phyloP scores from a whole-genome alignment of 1,140 invertebrate species.

The Orussus abietinus region DNA sequence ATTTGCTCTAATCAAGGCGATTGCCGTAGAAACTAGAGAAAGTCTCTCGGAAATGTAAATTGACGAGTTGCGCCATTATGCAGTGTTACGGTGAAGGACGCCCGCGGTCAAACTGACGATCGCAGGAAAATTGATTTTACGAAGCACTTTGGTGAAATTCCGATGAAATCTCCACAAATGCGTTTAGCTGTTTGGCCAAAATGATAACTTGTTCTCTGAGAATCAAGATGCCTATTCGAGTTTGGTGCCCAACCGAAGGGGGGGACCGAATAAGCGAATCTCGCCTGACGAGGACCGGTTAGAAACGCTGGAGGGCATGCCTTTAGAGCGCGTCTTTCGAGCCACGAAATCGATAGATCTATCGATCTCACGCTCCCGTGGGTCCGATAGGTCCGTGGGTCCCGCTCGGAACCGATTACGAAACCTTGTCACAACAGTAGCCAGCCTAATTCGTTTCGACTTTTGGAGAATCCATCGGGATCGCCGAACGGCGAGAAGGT shows the following conservation, averaged over 20 bases:
- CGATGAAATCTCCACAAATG: too few species aligned
- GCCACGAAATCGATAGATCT: constrained; percentile 20
- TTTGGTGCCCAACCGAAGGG: constrained; percentile 6
- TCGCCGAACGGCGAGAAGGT: neutral
- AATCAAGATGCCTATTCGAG: neutral
- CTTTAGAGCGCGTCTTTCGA: constrained; percentile 6
- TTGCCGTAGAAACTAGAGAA: too few species aligned
- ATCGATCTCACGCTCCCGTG: constrained; percentile 31
- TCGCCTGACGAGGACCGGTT: constrained; percentile 12
- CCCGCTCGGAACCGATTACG: constrained; percentile 26
- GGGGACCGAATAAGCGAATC: constrained; percentile 6
- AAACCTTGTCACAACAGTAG: constrained; percentile 36
- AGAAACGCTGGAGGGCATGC: neutral
- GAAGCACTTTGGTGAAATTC: too few species aligned
- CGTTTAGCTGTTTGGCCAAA: neutral
- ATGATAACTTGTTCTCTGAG: neutral
- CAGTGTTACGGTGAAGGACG: constrained; percentile 15
- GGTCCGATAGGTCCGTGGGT: constrained; percentile 21
- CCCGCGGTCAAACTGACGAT: too few species aligned
- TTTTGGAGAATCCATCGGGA: constrained; percentile 21
- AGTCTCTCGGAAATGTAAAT: constrained; percentile 24
- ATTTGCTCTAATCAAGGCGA: too few species aligned
- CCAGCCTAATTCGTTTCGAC: constrained; percentile 27
- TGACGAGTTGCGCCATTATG: constrained; percentile 15
- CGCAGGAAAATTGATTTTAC: too few species aligned